These are phyloP conservation scores for Megaceryle maxima DNA, from an alignment of 2,113 vertebrate species.

Conservation along the genomic window DNA sequence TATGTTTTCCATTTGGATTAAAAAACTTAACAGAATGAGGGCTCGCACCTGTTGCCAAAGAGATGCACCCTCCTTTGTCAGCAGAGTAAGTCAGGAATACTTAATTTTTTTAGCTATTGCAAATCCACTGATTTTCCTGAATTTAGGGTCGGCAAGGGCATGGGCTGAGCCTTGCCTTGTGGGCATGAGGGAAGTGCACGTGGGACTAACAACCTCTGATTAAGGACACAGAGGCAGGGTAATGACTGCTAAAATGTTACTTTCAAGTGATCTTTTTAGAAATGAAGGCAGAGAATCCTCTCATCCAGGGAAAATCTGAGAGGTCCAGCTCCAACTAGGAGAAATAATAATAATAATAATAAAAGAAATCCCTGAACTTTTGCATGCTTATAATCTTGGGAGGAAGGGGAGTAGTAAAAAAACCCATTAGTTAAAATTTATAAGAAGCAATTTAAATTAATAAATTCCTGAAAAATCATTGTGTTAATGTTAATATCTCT, in stretches of 20 bases:
- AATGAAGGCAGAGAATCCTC: background rate
- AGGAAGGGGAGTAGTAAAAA: background rate
- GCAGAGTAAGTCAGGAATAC: background rate
- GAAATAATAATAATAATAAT: background rate
- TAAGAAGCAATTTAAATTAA: background rate
- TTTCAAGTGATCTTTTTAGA: background rate
- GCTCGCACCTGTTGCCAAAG: rapidly evolving
- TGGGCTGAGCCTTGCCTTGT: background rate
- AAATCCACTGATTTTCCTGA: background rate
- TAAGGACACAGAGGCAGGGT: background rate
- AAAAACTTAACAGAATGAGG: background rate
- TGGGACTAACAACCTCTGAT: background rate
- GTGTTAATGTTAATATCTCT: background rate
- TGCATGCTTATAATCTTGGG: background rate
- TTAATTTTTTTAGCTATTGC: background rate
- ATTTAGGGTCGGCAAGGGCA: background rate
- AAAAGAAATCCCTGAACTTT: background rate
- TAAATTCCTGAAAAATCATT: background rate
- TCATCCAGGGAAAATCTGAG: background rate
- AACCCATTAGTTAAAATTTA: background rate
- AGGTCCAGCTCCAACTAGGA: background rate
- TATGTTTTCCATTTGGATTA: background rate
- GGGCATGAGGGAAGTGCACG: background rate
- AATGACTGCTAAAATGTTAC: background rate
- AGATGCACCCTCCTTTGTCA: background rate